Evolutionary conservation across 2,113 vertebrate species (phyloP).

Genomic region (Ammospiza caudacuta): DNA sequence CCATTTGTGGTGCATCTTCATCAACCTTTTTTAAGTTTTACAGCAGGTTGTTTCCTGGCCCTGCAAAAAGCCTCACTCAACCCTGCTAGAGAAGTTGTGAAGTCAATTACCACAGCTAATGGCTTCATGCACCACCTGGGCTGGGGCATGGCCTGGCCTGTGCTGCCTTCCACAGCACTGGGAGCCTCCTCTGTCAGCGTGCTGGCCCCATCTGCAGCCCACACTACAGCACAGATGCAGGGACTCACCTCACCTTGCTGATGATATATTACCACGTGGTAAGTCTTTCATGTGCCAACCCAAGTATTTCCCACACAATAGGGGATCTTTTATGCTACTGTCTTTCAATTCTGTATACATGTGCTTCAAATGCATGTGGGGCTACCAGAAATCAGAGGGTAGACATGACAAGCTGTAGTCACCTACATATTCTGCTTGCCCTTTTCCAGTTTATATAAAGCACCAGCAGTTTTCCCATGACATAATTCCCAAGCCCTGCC

Average conservation of each 20-base stretch:
- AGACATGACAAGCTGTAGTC: background rate
- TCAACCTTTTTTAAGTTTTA: background rate
- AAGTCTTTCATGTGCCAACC: background rate
- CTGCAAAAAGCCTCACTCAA: background rate
- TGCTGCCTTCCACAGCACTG: background rate
- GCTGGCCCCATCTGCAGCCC: background rate
- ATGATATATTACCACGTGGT: no score
- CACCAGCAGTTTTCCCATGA: background rate
- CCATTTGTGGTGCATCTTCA: background rate
- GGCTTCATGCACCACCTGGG: background rate
- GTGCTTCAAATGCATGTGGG: background rate
- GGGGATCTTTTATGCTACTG: background rate
- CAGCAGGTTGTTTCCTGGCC: background rate
- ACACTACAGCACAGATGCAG: background rate
- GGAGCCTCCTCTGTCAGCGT: background rate
- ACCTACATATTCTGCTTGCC: background rate
- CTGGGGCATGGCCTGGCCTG: background rate
- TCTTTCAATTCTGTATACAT: background rate
- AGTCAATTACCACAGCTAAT: background rate
- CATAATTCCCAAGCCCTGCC: background rate
- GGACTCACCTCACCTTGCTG: background rate
- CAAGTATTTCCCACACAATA: background rate
- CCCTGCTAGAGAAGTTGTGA: background rate
- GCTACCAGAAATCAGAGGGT: background rate
- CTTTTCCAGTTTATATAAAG: background rate